These are phyloP conservation scores for Philhelius pedissequus DNA, from an alignment of 2,888 invertebrate species.

Conservation along the genomic window DNA sequence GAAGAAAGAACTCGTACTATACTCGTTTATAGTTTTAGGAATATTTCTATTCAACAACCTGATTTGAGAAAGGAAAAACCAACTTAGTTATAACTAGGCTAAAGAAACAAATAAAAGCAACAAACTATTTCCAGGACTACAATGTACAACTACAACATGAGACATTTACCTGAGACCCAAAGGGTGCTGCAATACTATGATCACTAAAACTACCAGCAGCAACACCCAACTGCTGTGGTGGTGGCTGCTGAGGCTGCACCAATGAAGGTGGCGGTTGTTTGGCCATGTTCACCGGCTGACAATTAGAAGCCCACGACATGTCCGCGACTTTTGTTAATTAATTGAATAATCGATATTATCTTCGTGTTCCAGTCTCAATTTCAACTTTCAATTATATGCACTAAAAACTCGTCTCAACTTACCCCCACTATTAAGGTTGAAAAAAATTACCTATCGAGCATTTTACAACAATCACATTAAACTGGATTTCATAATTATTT, in stretches of 20 bases:
- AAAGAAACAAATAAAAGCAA: neutral
- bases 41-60: too few species aligned
- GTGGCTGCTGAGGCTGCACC: constrained; percentile 12
- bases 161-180: constrained; percentile 46
- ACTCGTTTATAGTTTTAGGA: too few species aligned
- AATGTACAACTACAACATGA: neutral
- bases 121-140: neutral
- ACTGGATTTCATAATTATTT: neutral
- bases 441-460: constrained; percentile 29
- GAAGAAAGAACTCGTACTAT: too few species aligned
- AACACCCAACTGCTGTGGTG: constrained; percentile 44
- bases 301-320: constrained; percentile 50
- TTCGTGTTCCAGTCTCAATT: constrained; percentile 2
- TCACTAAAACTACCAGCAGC: constrained; percentile 21
- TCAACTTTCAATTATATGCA: neutral
- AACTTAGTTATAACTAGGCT: neutral
- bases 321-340: constrained; percentile 17
- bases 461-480: constrained; percentile 25
- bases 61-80: neutral
- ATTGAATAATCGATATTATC: constrained; percentile 56
- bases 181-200: constrained; percentile 28
- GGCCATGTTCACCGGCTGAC: constrained; percentile 36
- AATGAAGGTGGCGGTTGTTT: constrained; percentile 10
- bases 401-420: constrained; percentile 19
- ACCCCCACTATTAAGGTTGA: constrained; percentile 10